Percentiles rank a stretch among this genome's conserved stretches.
Conservation (phyloP, 2,797 vertebrate genomes). For the Pantherophis vulpinus region DNA sequence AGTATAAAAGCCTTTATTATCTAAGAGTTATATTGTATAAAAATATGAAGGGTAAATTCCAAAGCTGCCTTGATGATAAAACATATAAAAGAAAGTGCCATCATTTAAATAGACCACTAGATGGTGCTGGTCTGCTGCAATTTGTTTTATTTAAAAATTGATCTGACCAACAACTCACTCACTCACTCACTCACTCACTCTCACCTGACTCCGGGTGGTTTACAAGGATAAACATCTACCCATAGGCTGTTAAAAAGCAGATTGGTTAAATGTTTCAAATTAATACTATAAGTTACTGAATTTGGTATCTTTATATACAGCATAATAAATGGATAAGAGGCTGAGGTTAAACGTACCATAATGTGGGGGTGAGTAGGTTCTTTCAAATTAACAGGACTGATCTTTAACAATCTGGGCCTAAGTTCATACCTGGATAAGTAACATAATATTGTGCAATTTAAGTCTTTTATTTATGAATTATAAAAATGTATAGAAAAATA, state of each 20-base stretch:
- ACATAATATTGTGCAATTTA: neutral
- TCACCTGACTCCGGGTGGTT: neutral
- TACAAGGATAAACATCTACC: neutral
- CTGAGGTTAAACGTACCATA: neutral
- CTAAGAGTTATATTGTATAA: neutral
- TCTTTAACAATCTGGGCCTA: neutral
- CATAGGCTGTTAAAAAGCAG: neutral
- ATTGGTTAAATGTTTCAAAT: neutral
- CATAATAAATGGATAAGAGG: neutral
- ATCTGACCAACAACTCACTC: neutral
- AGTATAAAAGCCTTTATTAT: no score
- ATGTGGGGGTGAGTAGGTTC: neutral
- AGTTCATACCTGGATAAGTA: neutral
- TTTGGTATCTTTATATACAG: neutral
- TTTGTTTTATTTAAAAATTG: neutral
- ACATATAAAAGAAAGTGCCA: neutral
- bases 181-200: no score
- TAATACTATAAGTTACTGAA: neutral
- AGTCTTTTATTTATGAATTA: neutral
- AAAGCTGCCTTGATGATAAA: neutral
- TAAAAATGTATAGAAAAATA: neutral
- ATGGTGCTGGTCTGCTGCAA: neutral
- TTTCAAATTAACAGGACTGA: neutral
- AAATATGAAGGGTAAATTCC: neutral
- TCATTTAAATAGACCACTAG: neutral